These are phyloP conservation scores for Mesoclemmys tuberculata DNA, from an alignment of 2,113 vertebrate species.

Conservation along the genomic window DNA sequence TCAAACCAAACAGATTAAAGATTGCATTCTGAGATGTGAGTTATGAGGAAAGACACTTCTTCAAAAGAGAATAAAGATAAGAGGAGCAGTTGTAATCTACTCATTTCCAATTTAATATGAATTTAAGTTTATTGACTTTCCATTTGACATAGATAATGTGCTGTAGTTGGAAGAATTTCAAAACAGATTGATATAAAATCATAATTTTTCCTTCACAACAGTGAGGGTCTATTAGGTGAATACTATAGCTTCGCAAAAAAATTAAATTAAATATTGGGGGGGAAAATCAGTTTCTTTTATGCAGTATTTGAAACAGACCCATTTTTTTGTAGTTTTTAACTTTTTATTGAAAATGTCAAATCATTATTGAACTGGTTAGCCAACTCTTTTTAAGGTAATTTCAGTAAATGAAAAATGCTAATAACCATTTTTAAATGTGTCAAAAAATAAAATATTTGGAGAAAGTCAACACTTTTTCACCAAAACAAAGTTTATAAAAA, in stretches of 20 bases:
- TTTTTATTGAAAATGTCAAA: neutral
- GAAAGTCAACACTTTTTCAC: neutral
- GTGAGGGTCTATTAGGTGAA: conserved; percentile 21
- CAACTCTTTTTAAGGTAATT: neutral
- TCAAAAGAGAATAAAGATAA: conserved; percentile 51
- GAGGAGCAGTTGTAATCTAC: conserved; percentile 5
- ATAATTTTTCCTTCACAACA: conserved; percentile 43
- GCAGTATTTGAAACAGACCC: neutral
- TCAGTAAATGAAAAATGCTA: neutral
- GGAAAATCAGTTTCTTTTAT: neutral
- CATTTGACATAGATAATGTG: conserved; percentile 20
- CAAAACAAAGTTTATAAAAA: neutral
- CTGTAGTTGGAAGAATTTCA: conserved; percentile 55
- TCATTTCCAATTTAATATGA: conserved; percentile 56
- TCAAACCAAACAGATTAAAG: conserved; percentile 36
- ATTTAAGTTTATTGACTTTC: conserved; percentile 56
- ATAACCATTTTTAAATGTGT: neutral
- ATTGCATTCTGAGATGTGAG: conserved; percentile 17
- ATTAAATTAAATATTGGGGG: neutral
- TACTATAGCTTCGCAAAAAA: neutral
- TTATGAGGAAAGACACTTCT: conserved; percentile 9
- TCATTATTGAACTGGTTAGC: neutral
- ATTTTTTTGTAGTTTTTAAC: neutral
- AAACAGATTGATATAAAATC: conserved; percentile 51
- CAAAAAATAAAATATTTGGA: neutral